Conservation (phyloP, 2,797 vertebrate species). For the Bovichtus diacanthus region DNA sequence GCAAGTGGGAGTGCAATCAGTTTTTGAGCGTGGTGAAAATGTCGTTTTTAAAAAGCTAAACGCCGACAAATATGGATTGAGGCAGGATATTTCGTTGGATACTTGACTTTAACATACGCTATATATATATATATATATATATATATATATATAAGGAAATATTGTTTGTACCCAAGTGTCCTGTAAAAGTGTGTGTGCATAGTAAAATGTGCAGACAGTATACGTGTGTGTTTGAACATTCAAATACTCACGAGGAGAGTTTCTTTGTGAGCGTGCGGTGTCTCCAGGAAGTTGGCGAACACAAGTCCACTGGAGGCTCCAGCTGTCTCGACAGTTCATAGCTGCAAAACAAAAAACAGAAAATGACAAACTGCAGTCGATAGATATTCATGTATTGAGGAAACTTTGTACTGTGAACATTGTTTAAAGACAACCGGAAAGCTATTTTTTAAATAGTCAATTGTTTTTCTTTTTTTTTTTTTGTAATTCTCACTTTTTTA, state of each 20-base stretch:
- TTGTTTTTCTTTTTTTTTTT: no score
- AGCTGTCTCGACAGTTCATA: slow-evolving; percentile 86
- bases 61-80: no score
- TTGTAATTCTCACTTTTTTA: no score
- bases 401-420: not conserved
- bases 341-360: slow-evolving; percentile 71
- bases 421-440: no score
- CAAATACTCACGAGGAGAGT: slow-evolving; percentile 86
- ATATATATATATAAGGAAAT: no score
- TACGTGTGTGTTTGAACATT: slow-evolving; percentile 10
- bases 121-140: no score
- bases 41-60: no score
- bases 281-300: slow-evolving; percentile 80
- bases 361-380: not conserved
- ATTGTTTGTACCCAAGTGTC: not conserved
- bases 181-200: not conserved
- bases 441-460: no score
- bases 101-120: no score
- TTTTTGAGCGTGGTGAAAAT: no score
- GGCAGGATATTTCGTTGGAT: no score
- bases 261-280: slow-evolving; percentile 87
- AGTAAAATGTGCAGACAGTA: slow-evolving; percentile 5
- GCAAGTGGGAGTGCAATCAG: no score
- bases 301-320: slow-evolving; percentile 87
- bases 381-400: not conserved